Evolutionary conservation across 2,797 vertebrate genomes (phyloP), one percentile per base, ranked within the genome.

Genomic region (Sebastes baramenuke): DNA sequence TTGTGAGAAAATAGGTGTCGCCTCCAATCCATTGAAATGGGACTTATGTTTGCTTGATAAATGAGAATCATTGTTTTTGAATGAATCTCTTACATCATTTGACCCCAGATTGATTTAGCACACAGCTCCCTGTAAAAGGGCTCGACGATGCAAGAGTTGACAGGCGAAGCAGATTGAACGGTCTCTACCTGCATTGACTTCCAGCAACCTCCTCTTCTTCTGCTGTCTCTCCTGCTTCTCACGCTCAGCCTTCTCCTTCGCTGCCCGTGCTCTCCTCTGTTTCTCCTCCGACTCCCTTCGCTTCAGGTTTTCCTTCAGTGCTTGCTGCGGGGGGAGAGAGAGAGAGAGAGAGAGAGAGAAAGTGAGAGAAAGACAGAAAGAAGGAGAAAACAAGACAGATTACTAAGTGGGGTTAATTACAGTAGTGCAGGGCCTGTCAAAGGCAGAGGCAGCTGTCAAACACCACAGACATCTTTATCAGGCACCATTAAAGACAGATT

Each of bases 171-270:
- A 77, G 75, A 87, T 16, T 88, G 62, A 87, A 61, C 9, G 20
- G 29, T 65, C 24, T 94, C 92, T 91, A 99, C 98, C 98, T 93
- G 97, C 95, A 88, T 97, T 99, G 94, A 97, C 97, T 92, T 98
- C 97, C 88, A 99, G 90, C 79, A 99, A 89, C 76, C 88, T 94
- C 91, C 96, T 98, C 94, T 98, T 99, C 96, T 98, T 98, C 91
- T 96, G 96, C 87, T 97, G 97, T 49, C 97, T 96, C 88, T 98
- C 97, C 73, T 92, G 90, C 93, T 97, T 98, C 93, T 99, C 98
- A 73, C 96, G 97, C 92, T 98, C 97, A 64, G 97, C 97, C 88
- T 98, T 97, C 93, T 99, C 98, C 93, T 97, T 98, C 24, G 97
- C 98, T 66, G 96, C 95, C 88, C 90, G 96, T 10, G 96, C 97